Evolutionary conservation across 2,797 vertebrate species (phyloP).

Genomic region (Darevskia nairensis): DNA sequence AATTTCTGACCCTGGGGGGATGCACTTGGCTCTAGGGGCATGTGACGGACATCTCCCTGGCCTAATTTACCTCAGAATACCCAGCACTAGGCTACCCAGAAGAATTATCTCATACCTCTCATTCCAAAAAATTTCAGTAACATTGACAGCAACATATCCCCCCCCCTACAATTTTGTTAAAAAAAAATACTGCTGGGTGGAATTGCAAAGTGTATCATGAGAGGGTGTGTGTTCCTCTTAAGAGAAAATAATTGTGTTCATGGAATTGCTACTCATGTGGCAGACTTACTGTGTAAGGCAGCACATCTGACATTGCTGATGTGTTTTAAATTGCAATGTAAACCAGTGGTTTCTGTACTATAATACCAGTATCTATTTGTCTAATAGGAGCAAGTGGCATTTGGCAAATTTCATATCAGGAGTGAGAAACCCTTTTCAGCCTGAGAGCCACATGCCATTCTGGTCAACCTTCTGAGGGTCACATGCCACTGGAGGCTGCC

Average conservation of each 20-base stretch:
- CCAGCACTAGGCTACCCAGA: background rate
- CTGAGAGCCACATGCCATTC: no score
- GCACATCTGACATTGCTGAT: background rate
- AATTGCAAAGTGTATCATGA: background rate
- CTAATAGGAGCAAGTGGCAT: background rate
- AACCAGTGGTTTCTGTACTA: conserved; percentile 5
- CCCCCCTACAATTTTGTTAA: background rate
- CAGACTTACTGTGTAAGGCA: background rate
- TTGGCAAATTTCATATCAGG: background rate
- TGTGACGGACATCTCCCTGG: no score
- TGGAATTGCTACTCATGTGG: no score
- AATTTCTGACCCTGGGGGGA: background rate
- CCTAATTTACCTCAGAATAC: background rate
- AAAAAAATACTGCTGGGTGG: background rate
- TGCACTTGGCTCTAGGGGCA: background rate
- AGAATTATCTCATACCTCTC: background rate
- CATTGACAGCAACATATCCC: background rate
- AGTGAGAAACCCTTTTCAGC: no score
- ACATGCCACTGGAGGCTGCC: no score
- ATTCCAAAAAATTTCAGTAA: background rate
- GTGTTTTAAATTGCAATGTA: background rate
- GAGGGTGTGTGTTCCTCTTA: background rate
- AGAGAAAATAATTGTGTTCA: background rate
- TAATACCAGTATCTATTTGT: background rate
- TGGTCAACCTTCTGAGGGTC: background rate